These are phyloP conservation scores for Epirrhoe tristata DNA, from an alignment of 2,888 invertebrate genomes.

Conservation along the genomic window DNA sequence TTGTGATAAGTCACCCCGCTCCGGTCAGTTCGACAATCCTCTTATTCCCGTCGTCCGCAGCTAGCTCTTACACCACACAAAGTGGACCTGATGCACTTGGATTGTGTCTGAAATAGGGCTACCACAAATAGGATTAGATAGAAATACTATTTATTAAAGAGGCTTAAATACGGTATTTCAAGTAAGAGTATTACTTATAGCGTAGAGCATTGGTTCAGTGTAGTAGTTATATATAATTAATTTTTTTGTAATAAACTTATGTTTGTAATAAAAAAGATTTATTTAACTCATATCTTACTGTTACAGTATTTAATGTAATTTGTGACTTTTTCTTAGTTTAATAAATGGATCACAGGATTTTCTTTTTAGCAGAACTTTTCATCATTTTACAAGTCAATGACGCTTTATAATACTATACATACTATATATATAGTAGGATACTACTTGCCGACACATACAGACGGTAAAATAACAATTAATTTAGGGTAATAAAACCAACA, in stretches of 20 bases:
- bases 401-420: background rate
- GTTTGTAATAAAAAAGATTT: too few species aligned
- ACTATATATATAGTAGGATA: too few species aligned
- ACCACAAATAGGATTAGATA: conserved; percentile 10
- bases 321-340: background rate
- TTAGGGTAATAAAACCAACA: background rate
- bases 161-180: too few species aligned
- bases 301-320: too few species aligned
- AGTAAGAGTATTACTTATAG: too few species aligned
- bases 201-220: too few species aligned
- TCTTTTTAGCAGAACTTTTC: background rate
- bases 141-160: background rate
- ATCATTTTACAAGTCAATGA: background rate
- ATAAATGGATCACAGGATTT: background rate
- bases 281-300: too few species aligned
- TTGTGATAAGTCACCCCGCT: conserved; percentile 24
- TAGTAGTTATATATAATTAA: too few species aligned
- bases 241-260: too few species aligned
- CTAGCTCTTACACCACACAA: conserved; percentile 47
- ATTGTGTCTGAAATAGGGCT: conserved; percentile 52
- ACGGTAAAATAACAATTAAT: background rate
- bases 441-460: too few species aligned
- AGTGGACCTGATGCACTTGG: conserved; percentile 58
- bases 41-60: conserved; percentile 58
- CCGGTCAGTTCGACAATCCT: conserved; percentile 49